Base-by-base conservation (phyloP, 2,113 vertebrate species). In the Zosterops japonicus region DNA sequence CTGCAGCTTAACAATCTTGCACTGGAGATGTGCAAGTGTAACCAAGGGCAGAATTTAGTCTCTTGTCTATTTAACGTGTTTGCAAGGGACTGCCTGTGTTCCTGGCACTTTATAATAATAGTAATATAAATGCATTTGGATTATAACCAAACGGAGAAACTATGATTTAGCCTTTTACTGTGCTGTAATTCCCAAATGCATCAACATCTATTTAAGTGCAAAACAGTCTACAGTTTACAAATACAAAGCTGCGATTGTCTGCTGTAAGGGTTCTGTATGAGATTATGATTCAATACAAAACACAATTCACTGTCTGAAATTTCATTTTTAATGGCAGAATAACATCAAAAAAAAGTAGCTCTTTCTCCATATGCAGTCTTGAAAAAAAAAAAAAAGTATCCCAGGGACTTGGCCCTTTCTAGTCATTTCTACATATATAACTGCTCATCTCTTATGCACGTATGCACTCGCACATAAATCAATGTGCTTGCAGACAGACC, bases 271-370 rank as follows among this genome's bases (percentile, higher is more conserved):
- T 57, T 95, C 93, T 68, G 21, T 64, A 46, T 52, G 61, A 93
- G 93, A 95, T 87, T 87, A 78, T 8, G 83, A 92, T 86, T 96
- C 93, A 92, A 92, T 67, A 90, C 64, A 81, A 96, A 95, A 78
- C 79, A 95, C 90, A 92, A 71, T 53, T 81, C 72, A 78, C 64
- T 75, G 76, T 92, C 90, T 90, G 68, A 90, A 94, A 95, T 89
- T 80, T 81, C 86, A 95, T 87, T 90, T 96, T 96, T 94, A 92
- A 96, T 96, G 92, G 78, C 76, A 96, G 80, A 96, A 69, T 50
- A 96, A 93, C 85, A 94, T 92, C 33, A 53, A 63, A 95, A 95
- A 96, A 96, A 96, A 94, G 85, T 81, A 90, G 41, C 52, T 95
- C 49, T 78, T 93, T 88, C 56, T 89, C 88, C 80, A 94, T 90